Conservation (phyloP, 2,888 invertebrate species). For the Glaucopsyche alexis region DNA sequence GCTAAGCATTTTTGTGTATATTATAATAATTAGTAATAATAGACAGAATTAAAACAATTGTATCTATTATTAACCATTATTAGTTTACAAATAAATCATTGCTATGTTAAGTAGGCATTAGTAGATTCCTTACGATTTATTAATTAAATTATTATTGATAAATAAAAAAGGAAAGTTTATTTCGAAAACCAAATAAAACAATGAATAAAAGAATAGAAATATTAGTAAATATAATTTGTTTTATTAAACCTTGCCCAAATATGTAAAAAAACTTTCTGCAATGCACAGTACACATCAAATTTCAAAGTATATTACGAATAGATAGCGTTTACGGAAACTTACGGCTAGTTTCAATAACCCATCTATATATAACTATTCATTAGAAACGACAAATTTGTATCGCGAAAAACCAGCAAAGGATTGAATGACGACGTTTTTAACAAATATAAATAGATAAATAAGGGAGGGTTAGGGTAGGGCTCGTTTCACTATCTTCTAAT, state of each 20-base stretch:
- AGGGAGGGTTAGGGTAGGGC: too few relatives aligned
- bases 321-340: too few relatives aligned
- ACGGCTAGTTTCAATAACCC: too few relatives aligned
- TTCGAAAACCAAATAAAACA: conserved; percentile 72
- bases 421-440: too few relatives aligned
- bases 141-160: conserved; percentile 65
- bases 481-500: too few relatives aligned
- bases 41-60: conserved; percentile 36
- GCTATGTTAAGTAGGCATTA: conserved; percentile 72
- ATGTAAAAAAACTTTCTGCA: background rate
- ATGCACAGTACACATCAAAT: background rate
- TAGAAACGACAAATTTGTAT: too few relatives aligned
- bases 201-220: conserved; percentile 75
- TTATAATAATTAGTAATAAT: conserved; percentile 30
- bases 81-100: conserved; percentile 58
- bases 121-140: conserved; percentile 70
- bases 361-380: too few relatives aligned
- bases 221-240: conserved; percentile 65
- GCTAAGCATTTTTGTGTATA: conserved; percentile 29
- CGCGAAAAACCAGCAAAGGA: too few relatives aligned
- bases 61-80: conserved; percentile 48
- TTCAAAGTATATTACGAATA: too few relatives aligned
- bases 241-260: conserved; percentile 47
- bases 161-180: conserved; percentile 67
- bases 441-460: too few relatives aligned